Evolutionary conservation across 2,888 invertebrate genomes (phyloP), one percentile per base, ranked within the genome.

Genomic region (Lathronympha strigana): DNA sequence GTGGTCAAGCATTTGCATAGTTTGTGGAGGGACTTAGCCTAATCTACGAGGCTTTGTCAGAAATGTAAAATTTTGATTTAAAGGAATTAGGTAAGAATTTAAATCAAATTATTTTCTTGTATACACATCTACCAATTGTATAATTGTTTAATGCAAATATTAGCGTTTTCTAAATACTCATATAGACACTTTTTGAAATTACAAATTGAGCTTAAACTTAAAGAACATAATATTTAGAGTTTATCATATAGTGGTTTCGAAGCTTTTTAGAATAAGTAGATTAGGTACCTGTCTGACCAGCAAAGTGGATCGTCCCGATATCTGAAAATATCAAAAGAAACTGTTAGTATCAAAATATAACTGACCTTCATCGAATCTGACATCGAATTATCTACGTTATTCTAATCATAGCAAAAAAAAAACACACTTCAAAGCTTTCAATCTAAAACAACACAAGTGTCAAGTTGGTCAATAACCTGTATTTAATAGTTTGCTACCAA

Each of bases 271-370:
- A 38, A 19, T 21, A 19, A n/a, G n/a, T 28, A 17, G 9, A 15
- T 28, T 45, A 62, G 36, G 47, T 93, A 97, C 97, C 97, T 95
- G 91, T 97, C 97, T 57, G 96, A 95, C 97, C 97, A 97, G 88
- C 97, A 97, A 54, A 97, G 93, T 19, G 97, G 95, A 74, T 97
- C 97, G 73, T 97, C 97, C 71, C 97, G 95, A 88, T 97, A 97
- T 92, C 97, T 97, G 95, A 70, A 95, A 94, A 78, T 6, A 23
- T 5, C 15, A n/a, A 77, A 84, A 87, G 82, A 79, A 80, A 74
- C 8, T 43, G 43, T 38, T 13, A 15, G n/a, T 38, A 15, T 28
- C 6, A 33, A n/a, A n/a, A n/a, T n/a, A n/a, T n/a, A n/a, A n/a
- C n/a, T n/a, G n/a, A n/a, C n/a, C n/a, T n/a, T n/a, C n/a, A n/a